phyloP scores from a whole-genome alignment of 2,888 invertebrate species.

The Patella caerulea region DNA sequence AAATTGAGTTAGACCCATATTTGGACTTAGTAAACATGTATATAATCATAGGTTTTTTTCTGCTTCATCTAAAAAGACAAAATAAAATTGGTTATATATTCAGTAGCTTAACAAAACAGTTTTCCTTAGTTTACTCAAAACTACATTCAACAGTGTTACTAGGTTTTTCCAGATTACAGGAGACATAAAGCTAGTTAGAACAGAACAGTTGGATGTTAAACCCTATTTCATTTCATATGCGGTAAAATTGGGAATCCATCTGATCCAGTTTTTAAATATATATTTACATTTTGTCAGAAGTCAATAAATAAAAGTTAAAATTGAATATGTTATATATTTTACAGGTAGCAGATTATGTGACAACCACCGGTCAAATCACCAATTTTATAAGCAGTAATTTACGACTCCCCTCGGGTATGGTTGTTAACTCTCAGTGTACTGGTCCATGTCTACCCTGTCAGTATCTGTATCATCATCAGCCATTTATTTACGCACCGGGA shows the following conservation, averaged over 20 bases:
- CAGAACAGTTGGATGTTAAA: no score
- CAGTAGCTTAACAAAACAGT: no score
- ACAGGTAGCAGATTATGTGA: slow-evolving; percentile 52
- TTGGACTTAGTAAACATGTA: no score
- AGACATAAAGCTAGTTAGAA: no score
- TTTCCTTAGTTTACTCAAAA: no score
- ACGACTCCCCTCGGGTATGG: slow-evolving; percentile 25
- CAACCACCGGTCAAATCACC: slow-evolving; percentile 30
- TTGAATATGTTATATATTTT: slow-evolving; percentile 10
- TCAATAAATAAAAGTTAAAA: background rate
- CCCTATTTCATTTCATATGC: no score
- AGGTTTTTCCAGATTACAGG: no score
- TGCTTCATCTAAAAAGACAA: no score
- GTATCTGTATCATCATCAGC: slow-evolving; percentile 47
- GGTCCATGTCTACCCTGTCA: slow-evolving; percentile 55
- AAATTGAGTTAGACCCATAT: no score
- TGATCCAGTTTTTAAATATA: background rate
- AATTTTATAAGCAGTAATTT: slow-evolving; percentile 23
- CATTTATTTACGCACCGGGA: slow-evolving; percentile 42
- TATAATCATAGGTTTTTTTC: no score
- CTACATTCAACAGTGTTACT: no score
- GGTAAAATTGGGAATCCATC: background rate
- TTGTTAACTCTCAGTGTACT: slow-evolving; percentile 34
- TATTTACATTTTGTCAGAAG: background rate
- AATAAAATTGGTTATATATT: no score